Evolutionary conservation across 2,113 vertebrate species (phyloP).

Genomic region (Equus przewalskii): DNA sequence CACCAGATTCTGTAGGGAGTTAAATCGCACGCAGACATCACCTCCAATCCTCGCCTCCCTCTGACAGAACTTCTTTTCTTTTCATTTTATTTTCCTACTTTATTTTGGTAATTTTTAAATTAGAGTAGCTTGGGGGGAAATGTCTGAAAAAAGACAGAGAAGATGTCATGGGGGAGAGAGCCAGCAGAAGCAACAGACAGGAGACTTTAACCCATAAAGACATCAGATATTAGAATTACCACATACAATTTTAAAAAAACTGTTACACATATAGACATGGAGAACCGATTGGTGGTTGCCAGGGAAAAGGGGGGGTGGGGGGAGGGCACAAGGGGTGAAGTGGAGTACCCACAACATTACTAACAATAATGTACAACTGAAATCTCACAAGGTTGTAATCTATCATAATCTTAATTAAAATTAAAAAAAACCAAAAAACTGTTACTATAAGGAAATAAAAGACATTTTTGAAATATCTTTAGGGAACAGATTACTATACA

Average conservation of each 20-base stretch:
- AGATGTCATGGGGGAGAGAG: neutral
- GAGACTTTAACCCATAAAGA: neutral
- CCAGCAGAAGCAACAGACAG: neutral
- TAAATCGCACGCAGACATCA: neutral
- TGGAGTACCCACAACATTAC: too few species aligned
- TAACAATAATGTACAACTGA: too few species aligned
- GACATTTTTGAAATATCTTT: neutral
- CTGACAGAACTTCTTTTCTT: neutral
- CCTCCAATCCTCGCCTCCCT: rapidly evolving
- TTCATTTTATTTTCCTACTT: neutral
- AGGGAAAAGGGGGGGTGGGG: too few species aligned
- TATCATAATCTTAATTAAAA: too few species aligned
- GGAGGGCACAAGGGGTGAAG: too few species aligned
- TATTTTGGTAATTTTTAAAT: conserved; percentile 31
- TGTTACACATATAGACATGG: too few species aligned
- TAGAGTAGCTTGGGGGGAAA: neutral
- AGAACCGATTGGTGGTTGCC: too few species aligned
- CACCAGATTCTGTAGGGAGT: neutral
- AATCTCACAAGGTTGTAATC: too few species aligned
- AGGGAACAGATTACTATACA: neutral
- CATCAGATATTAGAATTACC: neutral
- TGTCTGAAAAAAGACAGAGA: neutral
- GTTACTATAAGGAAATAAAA: neutral
- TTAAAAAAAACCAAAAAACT: neutral
- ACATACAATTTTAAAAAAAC: neutral